These are phyloP conservation scores for Formica aserva DNA, from an alignment of 2,888 invertebrate genomes.

Conservation along the genomic window DNA sequence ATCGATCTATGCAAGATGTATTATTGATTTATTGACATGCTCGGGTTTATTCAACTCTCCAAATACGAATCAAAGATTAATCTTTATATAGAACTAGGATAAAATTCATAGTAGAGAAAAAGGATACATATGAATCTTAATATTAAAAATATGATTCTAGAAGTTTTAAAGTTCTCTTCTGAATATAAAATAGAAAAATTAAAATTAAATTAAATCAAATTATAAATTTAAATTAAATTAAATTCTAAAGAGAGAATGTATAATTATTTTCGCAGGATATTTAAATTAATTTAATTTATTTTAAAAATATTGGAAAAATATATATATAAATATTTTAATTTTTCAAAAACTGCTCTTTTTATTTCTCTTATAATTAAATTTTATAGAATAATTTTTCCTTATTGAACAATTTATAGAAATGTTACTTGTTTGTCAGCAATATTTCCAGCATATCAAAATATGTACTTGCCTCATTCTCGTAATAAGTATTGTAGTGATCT, in stretches of 20 bases:
- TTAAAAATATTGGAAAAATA: not conserved
- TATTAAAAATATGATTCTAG: not conserved
- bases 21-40: conserved; percentile 18
- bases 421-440: not conserved
- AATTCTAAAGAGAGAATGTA: not conserved
- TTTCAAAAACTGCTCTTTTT: not conserved
- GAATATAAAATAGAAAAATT: not conserved
- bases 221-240: not conserved
- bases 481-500: conserved; percentile 92
- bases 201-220: not conserved
- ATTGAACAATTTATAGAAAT: not conserved
- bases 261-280: not conserved
- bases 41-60: conserved; percentile 9
- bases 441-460: not conserved
- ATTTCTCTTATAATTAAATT: not conserved
- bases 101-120: not conserved
- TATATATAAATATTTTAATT: not conserved
- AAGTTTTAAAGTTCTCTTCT: not conserved
- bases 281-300: not conserved
- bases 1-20: conserved; percentile 73
- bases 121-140: not conserved
- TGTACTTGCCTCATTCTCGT: conserved; percentile 87
- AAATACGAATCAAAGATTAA: not conserved
- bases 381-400: not conserved
- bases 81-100: not conserved